Percentiles rank a stretch among this genome's conserved stretches.
Evolutionary conservation across 2,888 invertebrate genomes (phyloP).

Genomic region (Rugalucina vietnamica): DNA sequence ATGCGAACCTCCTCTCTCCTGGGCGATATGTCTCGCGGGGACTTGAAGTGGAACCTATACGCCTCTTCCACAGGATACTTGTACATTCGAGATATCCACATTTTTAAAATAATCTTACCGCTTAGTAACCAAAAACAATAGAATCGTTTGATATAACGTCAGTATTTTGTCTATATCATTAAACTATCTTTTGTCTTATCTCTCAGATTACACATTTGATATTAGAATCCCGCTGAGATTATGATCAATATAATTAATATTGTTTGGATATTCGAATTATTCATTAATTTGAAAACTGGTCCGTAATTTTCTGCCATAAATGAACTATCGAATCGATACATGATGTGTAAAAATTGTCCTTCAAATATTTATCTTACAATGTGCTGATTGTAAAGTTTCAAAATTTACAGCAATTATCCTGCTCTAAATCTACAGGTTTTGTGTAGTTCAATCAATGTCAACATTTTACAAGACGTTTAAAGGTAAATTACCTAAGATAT

Average conservation of each 20-base stretch:
- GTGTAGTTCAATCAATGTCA: slow-evolving; percentile 8
- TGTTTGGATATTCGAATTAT: background rate
- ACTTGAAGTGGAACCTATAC: slow-evolving; percentile 45
- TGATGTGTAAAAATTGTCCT: slow-evolving; percentile 1
- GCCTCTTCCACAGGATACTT: slow-evolving; percentile 41
- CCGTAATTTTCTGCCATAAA: background rate
- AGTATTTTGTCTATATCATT: background rate
- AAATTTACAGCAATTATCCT: background rate
- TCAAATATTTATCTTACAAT: background rate
- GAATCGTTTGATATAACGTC: background rate
- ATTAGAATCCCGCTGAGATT: background rate
- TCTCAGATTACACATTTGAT: background rate
- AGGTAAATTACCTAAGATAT: background rate
- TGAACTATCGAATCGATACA: background rate
- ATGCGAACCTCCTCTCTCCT: background rate
- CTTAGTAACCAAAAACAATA: background rate
- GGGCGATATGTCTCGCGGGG: background rate
- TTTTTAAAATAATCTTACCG: background rate
- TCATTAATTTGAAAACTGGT: background rate
- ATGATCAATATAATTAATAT: background rate
- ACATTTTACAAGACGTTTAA: background rate
- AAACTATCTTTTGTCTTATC: slow-evolving; percentile 2
- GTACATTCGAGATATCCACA: slow-evolving; percentile 34
- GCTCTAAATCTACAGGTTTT: background rate
- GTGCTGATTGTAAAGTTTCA: background rate